Conservation (phyloP, 2,797 vertebrate species). For the Lacerta viridis region DNA sequence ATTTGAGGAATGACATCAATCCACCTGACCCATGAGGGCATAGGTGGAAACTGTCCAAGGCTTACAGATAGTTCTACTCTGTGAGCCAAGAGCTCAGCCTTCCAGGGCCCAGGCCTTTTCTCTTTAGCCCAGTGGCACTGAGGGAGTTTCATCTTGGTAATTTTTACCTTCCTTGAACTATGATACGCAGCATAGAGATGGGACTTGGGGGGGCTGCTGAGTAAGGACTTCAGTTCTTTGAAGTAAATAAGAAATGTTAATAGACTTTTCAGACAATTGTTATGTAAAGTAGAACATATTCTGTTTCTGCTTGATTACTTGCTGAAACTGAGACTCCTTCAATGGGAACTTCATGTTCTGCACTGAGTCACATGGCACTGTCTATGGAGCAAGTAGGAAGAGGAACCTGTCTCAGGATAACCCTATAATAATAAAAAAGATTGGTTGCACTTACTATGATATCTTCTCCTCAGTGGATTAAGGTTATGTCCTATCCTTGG, state of each 20-base stretch:
- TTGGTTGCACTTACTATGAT: too few species aligned
- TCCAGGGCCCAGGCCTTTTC: neutral
- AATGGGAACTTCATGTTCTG: neutral
- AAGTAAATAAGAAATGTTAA: neutral
- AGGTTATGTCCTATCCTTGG: neutral
- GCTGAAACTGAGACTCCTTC: neutral
- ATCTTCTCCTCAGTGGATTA: neutral
- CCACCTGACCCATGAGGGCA: too few species aligned
- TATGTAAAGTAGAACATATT: neutral
- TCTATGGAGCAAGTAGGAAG: neutral
- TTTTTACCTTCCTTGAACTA: neutral
- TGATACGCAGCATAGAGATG: neutral
- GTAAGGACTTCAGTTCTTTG: neutral
- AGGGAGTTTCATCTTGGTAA: neutral
- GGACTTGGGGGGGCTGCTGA: neutral
- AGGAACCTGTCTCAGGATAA: neutral
- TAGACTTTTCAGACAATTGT: neutral
- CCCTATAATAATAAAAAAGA: too few species aligned
- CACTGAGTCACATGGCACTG: neutral
- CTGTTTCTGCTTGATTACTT: neutral
- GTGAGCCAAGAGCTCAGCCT: too few species aligned
- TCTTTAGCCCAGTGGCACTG: neutral
- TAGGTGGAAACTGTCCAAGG: too few species aligned
- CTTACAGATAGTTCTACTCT: too few species aligned
- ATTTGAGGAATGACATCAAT: neutral